Evolutionary conservation across 2,113 vertebrate genomes (phyloP).

Genomic region (Amphiprion percula): DNA sequence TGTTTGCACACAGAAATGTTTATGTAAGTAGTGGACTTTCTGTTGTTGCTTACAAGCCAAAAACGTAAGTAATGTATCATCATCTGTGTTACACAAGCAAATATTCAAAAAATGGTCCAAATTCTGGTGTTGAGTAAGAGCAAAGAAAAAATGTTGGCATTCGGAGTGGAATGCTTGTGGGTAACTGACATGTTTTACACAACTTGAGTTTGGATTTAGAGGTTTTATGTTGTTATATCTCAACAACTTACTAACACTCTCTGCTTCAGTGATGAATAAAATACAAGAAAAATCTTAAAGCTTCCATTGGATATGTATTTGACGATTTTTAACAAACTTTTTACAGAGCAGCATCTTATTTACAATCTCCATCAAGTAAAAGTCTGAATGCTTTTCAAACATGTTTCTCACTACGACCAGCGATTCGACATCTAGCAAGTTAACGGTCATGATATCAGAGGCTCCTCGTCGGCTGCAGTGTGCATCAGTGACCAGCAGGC

Average conservation of each 20-base stretch:
- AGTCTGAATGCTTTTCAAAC: too few species aligned
- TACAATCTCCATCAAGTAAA: too few species aligned
- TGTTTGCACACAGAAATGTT: not conserved
- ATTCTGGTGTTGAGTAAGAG: not conserved
- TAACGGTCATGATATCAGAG: too few species aligned
- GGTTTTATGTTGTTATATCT: not conserved
- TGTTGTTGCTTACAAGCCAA: not conserved
- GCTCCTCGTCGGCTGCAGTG: conserved; percentile 46
- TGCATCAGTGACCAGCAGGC: conserved; percentile 47
- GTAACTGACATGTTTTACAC: too few species aligned
- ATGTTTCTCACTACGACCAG: too few species aligned
- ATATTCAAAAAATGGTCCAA: not conserved
- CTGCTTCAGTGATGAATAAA: not conserved
- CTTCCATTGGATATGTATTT: too few species aligned
- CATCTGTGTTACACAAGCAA: not conserved
- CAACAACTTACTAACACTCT: not conserved
- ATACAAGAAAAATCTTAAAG: not conserved
- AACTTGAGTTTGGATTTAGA: too few species aligned
- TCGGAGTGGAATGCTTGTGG: too few species aligned
- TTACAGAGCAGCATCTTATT: too few species aligned
- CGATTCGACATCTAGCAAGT: too few species aligned
- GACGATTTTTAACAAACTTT: too few species aligned
- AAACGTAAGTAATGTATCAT: not conserved
- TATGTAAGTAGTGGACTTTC: not conserved
- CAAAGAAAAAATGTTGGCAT: not conserved